Evolutionary conservation across 2,113 vertebrate genomes (phyloP).

Genomic region (Chauna torquata): DNA sequence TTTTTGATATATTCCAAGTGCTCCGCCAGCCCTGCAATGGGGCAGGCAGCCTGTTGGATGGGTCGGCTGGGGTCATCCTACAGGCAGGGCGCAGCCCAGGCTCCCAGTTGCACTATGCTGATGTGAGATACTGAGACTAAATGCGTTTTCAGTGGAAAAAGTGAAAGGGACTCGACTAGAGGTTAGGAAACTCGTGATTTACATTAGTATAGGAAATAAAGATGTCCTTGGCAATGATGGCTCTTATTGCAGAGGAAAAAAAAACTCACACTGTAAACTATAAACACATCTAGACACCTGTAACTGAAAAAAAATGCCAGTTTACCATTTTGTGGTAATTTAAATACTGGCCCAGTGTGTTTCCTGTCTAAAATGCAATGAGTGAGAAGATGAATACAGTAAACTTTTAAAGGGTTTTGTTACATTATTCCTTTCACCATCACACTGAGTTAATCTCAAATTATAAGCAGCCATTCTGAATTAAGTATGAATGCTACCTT

Average conservation of each 20-base stretch:
- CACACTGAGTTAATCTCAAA: neutral
- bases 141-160: neutral
- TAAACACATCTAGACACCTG: neutral
- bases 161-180: neutral
- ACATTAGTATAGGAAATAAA: neutral
- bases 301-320: neutral
- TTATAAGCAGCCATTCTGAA: neutral
- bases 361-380: neutral
- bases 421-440: neutral
- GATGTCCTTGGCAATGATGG: neutral
- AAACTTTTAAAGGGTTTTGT: neutral
- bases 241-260: neutral
- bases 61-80: neutral
- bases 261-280: neutral
- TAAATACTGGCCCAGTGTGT: neutral
- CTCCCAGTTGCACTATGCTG: accelerated
- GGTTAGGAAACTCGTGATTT: neutral
- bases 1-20: neutral
- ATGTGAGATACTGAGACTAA: neutral
- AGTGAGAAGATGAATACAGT: neutral
- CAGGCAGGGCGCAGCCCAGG: neutral
- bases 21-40: neutral
- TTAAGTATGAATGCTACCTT: neutral
- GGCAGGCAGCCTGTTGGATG: neutral
- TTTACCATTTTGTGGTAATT: neutral